Evolutionary conservation across 92 coral and sea anemone species (phyloP).

Genomic region (Galaxea fascicularis): DNA sequence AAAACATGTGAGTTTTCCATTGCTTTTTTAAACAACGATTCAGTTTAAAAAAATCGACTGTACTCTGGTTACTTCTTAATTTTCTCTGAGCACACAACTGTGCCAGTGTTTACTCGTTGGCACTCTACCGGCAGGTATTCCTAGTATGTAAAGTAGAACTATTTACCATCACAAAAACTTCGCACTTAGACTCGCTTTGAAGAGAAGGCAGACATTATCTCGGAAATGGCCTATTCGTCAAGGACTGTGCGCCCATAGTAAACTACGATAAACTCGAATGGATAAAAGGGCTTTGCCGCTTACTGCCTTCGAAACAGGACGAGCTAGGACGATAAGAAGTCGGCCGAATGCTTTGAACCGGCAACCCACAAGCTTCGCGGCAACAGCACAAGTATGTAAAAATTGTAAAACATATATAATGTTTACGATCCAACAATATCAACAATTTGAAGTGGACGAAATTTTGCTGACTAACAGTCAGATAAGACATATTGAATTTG

Average conservation of each 20-base stretch:
- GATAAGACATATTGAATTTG: not conserved
- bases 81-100: too few species aligned
- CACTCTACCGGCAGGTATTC: too few species aligned
- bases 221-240: too few species aligned
- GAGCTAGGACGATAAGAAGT: not conserved
- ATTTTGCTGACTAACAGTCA: not conserved
- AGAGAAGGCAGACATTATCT: too few species aligned
- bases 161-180: too few species aligned
- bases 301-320: slow-evolving; percentile 38
- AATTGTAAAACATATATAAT: not conserved
- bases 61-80: too few species aligned
- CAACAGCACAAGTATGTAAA: slow-evolving; percentile 44
- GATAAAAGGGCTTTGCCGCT: slow-evolving; percentile 63
- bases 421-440: not conserved
- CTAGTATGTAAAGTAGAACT: too few species aligned
- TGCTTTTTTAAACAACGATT: too few species aligned
- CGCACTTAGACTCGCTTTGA: too few species aligned
- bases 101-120: too few species aligned
- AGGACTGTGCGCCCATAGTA: slow-evolving; percentile 45
- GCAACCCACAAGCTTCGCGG: slow-evolving; percentile 42
- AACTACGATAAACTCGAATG: slow-evolving; percentile 54
- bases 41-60: too few species aligned
- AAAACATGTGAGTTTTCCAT: too few species aligned
- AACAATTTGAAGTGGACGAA: not conserved
- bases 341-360: slow-evolving; percentile 47